Percentiles rank a stretch among this genome's conserved stretches.
Conservation (phyloP, 2,113 vertebrate species). For the Paramisgurnus dabryanus region DNA sequence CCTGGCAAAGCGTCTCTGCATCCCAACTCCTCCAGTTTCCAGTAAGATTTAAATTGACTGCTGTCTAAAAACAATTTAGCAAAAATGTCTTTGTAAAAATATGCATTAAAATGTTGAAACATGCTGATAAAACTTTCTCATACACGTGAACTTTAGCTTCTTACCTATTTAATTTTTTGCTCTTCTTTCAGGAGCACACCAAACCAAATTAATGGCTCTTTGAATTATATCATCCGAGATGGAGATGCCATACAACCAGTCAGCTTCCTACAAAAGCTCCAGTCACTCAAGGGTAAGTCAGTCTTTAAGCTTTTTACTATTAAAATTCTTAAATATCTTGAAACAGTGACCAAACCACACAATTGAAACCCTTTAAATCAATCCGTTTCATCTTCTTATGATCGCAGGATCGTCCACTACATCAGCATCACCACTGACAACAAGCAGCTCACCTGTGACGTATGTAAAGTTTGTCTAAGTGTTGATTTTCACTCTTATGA, state of each 20-base stretch:
- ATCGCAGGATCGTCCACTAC: conserved; percentile 11
- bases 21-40: background rate
- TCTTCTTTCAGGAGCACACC: background rate
- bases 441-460: too few relatives aligned
- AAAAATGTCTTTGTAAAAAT: too few relatives aligned
- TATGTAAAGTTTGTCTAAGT: too few relatives aligned
- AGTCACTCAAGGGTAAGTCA: background rate
- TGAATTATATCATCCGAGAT: conserved; percentile 15
- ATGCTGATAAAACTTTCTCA: too few relatives aligned
- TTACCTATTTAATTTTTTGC: background rate
- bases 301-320: background rate
- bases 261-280: background rate
- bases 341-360: background rate
- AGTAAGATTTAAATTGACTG: background rate
- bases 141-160: background rate
- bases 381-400: too few relatives aligned
- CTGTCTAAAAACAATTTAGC: too few relatives aligned
- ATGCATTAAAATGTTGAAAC: too few relatives aligned
- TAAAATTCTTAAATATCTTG: too few relatives aligned
- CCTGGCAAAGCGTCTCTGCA: background rate
- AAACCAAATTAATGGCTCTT: background rate
- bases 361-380: too few relatives aligned
- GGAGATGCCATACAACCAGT: background rate
- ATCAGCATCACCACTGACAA: background rate
- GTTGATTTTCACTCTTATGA: background rate